Evolutionary conservation across 2,888 invertebrate genomes (phyloP).

Genomic region (Catocala sponsa): DNA sequence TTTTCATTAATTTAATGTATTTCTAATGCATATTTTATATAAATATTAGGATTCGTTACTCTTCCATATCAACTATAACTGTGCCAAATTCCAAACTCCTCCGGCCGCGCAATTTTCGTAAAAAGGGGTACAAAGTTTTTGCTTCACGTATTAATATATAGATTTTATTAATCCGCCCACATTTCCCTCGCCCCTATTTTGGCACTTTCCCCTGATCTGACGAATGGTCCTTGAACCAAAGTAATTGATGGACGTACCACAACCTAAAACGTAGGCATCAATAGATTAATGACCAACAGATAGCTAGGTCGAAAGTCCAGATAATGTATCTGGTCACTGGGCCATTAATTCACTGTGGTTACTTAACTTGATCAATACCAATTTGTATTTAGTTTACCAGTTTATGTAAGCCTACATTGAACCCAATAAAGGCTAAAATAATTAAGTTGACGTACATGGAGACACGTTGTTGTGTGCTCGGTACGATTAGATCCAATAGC

Average conservation of each 20-base stretch:
- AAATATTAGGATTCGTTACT: too few species aligned
- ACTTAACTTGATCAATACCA: constrained; percentile 82
- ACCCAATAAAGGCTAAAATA: constrained; percentile 54
- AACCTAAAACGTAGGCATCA: constrained; percentile 77
- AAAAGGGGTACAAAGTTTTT: too few species aligned
- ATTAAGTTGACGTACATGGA: constrained; percentile 36
- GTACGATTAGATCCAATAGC: constrained; percentile 24
- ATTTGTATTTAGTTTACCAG: constrained; percentile 61
- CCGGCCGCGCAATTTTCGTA: too few species aligned
- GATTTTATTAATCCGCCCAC: constrained; percentile 15
- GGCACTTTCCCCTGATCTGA: constrained; percentile 61
- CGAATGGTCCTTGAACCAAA: constrained; percentile 69
- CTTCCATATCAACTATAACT: too few species aligned
- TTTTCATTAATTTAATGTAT: too few species aligned
- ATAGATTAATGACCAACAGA: constrained; percentile 83
- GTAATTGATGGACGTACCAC: constrained; percentile 77
- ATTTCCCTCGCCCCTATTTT: constrained; percentile 47
- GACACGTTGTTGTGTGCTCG: constrained; percentile 20
- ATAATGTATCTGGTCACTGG: constrained; percentile 83
- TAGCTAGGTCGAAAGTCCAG: constrained; percentile 78
- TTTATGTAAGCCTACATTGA: constrained; percentile 35
- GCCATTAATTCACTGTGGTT: constrained; percentile 82
- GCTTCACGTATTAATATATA: too few species aligned
- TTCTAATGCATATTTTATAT: too few species aligned
- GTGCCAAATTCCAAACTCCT: too few species aligned